A percentile compares a stretch with the other conserved stretches of the same genome.
phyloP scores from a whole-genome alignment of 2,888 invertebrate genomes.

The Loripinus fragilis region DNA sequence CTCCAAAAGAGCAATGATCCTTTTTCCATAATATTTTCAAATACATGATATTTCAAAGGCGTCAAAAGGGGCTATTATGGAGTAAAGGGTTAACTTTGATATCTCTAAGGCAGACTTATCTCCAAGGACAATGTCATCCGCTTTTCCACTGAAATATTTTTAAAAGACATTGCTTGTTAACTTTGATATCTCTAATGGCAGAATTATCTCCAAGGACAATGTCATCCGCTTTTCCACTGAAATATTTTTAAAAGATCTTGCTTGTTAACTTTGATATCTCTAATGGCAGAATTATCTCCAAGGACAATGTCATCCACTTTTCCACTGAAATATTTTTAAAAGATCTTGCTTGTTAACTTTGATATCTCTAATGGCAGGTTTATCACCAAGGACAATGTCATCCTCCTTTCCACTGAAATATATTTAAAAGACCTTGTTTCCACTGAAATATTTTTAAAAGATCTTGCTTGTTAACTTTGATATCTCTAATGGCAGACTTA shows the following conservation, averaged over 20 bases:
- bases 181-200: constrained; percentile 71
- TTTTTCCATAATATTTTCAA: constrained; percentile 68
- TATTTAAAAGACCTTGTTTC: too few species aligned
- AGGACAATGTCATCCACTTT: constrained; percentile 72
- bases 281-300: constrained; percentile 68
- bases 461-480: too few species aligned
- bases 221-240: constrained; percentile 70
- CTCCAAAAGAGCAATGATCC: too few species aligned
- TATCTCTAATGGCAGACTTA: too few species aligned
- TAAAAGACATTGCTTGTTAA: constrained; percentile 77
- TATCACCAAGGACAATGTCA: constrained; percentile 68
- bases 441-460: too few species aligned
- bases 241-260: constrained; percentile 70
- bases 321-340: constrained; percentile 47
- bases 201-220: constrained; percentile 69
- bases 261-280: constrained; percentile 74
- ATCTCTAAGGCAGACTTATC: constrained; percentile 65
- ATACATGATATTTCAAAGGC: constrained; percentile 69
- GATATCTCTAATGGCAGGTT: constrained; percentile 67
- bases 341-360: constrained; percentile 77
- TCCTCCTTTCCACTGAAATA: constrained; percentile 67
- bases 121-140: constrained; percentile 71
- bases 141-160: constrained; percentile 59
- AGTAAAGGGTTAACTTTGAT: too few species aligned
- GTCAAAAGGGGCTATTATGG: too few species aligned